Evolutionary conservation across 1,140 invertebrate species (phyloP), one percentile per base, ranked within the genome.

Genomic region (Tetraneura akinire): DNA sequence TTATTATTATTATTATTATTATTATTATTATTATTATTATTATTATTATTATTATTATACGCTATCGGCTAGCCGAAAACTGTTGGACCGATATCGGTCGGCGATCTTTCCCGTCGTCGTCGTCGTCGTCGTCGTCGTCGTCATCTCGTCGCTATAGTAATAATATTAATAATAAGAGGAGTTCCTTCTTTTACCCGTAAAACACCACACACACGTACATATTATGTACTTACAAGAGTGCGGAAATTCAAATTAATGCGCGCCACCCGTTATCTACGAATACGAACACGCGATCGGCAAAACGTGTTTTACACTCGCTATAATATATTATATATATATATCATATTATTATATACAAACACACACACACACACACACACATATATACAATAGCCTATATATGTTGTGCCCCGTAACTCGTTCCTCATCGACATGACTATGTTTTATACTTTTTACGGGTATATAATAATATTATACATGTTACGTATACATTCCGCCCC

Each of bases 201-300:
- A 57, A 57, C 21, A 64, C 62, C 18, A 32, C 60, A 16, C 60
- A 16, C 18, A 37, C 62, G 14, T 21, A 42, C n/a, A 13, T 11
- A 3, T n/a, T 16, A 16, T 37, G 37, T 10, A 32, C 62, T 37
- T 11, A 47, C 42, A 16, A 29, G 62, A 51, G 51, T 53, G 51
- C 73, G 37, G 45, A 71, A 78, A 78, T 78, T 78, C 51, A 78
- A 78, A 78, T 78, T 78, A 78, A 78, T 47, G 74, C 37, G 32
- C 51, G 74, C 74, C 64, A 21, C n/a, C 68, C 37, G 29, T 78
- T 62, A 78, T 78, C 74, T 57, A 14, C 55, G 71, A 45, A 42
- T 42, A 23, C 74, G 37, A 45, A 60, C 74, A 78, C 73, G 53
- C 73, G 53, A 55, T 78, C 74, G 74, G 21, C 37, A 78, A 78